Evolutionary conservation across 2,113 vertebrate species (phyloP).

Genomic region (Phylloscopus whistleri): DNA sequence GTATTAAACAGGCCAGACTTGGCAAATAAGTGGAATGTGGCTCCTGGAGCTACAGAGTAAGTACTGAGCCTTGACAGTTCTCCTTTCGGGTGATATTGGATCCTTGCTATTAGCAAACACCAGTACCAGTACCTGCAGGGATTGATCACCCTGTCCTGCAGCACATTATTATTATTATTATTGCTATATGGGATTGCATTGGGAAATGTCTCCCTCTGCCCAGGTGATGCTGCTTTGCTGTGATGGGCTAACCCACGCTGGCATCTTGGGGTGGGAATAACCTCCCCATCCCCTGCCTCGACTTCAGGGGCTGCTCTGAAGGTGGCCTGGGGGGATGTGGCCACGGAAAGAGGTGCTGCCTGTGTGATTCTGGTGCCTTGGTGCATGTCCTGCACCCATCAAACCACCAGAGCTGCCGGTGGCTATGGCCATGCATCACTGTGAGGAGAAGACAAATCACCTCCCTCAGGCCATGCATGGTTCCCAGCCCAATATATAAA

Average conservation of each 20-base stretch:
- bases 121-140: constrained; percentile 14
- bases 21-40: constrained; percentile 6
- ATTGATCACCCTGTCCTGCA: not conserved
- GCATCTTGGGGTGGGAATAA: not conserved
- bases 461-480: rapidly evolving
- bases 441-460: not conserved
- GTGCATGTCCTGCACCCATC: rapidly evolving
- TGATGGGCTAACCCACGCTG: not conserved
- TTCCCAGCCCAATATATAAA: not conserved
- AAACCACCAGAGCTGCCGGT: not conserved
- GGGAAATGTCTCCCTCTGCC: not conserved
- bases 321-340: not conserved
- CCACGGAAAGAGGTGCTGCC: not conserved
- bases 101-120: constrained; percentile 25
- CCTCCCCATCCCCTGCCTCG: not conserved
- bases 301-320: not conserved
- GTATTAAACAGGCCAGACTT: not conserved
- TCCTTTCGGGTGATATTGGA: constrained; percentile 39
- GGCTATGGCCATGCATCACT: not conserved
- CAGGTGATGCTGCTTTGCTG: not conserved
- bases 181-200: not conserved
- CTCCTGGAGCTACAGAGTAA: constrained; percentile 10
- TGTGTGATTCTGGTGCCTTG: too few species aligned
- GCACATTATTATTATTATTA: not conserved
- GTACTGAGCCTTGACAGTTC: not conserved